A percentile compares a stretch with the other conserved stretches of the same genome.
Conservation (phyloP, 1,140 invertebrate genomes). For the Lamellibrachia luymesi region DNA sequence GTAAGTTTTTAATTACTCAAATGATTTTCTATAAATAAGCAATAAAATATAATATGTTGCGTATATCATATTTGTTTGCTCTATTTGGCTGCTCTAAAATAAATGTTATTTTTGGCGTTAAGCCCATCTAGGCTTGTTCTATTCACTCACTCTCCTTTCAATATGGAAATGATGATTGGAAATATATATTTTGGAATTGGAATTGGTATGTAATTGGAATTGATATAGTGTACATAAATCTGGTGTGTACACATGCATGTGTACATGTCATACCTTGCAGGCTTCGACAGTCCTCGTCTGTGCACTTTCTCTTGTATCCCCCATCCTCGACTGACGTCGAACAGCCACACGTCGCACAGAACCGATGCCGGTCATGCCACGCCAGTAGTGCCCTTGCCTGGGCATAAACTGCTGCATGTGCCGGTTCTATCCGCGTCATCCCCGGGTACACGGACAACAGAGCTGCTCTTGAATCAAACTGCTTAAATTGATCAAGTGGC, state of each 20-base stretch:
- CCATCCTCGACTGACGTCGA: slow-evolving; percentile 46
- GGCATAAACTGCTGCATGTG: slow-evolving; percentile 48
- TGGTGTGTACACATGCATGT: background rate
- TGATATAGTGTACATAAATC: background rate
- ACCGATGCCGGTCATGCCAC: slow-evolving; percentile 57
- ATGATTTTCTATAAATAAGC: no score
- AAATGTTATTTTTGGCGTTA: no score
- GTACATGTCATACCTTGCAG: slow-evolving; percentile 40
- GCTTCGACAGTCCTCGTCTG: slow-evolving; percentile 45
- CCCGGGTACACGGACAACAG: slow-evolving; percentile 38
- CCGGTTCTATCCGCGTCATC: slow-evolving; percentile 38
- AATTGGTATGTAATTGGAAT: no score
- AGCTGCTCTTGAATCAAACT: slow-evolving; percentile 30
- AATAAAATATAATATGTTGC: no score
- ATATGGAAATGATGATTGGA: no score
- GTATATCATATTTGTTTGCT: no score
- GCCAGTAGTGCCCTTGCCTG: slow-evolving; percentile 56
- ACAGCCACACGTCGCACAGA: slow-evolving; percentile 58
- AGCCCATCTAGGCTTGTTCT: no score
- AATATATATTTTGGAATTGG: no score
- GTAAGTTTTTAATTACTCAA: no score
- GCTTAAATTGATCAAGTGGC: slow-evolving; percentile 30
- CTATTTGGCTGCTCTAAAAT: no score
- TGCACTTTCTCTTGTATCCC: slow-evolving; percentile 52
- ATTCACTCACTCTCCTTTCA: no score